These are phyloP conservation scores for Rhineura floridana DNA, from an alignment of 2,113 vertebrate genomes.

Conservation along the genomic window DNA sequence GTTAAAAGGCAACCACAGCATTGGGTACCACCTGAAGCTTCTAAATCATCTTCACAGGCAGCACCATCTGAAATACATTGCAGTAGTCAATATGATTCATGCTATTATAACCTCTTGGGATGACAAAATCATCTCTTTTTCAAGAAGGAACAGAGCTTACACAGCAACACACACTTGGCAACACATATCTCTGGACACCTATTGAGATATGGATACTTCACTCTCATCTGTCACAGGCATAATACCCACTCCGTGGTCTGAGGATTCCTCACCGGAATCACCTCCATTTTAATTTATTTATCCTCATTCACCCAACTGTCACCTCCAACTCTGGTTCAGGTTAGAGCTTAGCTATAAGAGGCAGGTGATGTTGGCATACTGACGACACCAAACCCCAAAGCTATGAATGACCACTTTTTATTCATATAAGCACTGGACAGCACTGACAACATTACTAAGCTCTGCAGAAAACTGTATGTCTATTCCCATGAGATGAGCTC, in stretches of 20 bases:
- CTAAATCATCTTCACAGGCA: not conserved
- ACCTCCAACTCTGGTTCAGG: not conserved
- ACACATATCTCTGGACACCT: not conserved
- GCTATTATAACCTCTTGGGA: not conserved
- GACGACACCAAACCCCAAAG: not conserved
- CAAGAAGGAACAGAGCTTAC: too few species aligned
- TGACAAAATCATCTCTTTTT: not conserved
- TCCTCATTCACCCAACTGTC: not conserved
- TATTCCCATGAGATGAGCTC: not conserved
- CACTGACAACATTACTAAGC: not conserved
- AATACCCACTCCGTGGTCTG: not conserved
- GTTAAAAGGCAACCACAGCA: not conserved
- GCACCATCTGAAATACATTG: not conserved
- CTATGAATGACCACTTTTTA: too few species aligned
- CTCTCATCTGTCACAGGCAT: not conserved
- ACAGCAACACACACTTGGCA: not conserved
- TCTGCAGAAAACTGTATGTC: not conserved
- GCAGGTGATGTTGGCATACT: not conserved
- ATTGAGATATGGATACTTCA: not conserved
- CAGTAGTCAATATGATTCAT: not conserved
- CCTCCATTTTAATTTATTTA: not conserved
- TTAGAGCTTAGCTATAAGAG: not conserved
- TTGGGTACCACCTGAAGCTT: not conserved
- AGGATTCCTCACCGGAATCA: not conserved
- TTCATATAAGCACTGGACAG: not conserved